phyloP scores from a whole-genome alignment of 2,888 invertebrate species.

The Tinea pellionella region DNA sequence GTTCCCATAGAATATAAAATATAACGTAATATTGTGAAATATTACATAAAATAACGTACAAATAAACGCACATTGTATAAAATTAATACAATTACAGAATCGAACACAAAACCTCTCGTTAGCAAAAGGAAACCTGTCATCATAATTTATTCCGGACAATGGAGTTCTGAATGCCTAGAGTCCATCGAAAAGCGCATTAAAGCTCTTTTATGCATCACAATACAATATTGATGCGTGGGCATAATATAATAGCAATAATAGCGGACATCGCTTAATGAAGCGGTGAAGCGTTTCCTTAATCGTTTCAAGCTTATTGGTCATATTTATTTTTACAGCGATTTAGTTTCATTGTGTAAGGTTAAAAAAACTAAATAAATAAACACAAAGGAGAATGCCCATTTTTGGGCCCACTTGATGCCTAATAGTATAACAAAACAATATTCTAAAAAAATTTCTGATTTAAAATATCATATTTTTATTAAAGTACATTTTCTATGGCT shows the following conservation, averaged over 20 bases:
- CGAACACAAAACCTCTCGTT: neutral
- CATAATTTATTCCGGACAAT: neutral
- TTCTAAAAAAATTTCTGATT: no score
- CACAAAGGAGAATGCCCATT: no score
- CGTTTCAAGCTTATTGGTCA: neutral
- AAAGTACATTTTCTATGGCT: no score
- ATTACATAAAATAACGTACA: no score
- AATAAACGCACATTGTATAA: neutral
- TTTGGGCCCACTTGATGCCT: no score
- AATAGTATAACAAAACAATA: no score
- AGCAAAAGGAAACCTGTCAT: neutral
- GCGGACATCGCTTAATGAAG: conserved; percentile 4
- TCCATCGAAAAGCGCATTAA: neutral
- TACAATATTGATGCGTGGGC: neutral
- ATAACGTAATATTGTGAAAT: no score
- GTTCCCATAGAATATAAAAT: no score
- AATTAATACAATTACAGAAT: neutral
- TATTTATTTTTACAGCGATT: no score
- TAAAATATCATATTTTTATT: no score
- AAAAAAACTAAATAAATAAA: no score
- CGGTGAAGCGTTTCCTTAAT: neutral
- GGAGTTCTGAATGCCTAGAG: neutral
- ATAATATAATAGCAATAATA: neutral
- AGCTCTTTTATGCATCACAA: neutral
- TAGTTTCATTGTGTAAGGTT: no score